Percentiles rank a stretch among this genome's conserved stretches.
phyloP scores from a whole-genome alignment of 2,888 invertebrate genomes.

The Himalopsyche tibetana region DNA sequence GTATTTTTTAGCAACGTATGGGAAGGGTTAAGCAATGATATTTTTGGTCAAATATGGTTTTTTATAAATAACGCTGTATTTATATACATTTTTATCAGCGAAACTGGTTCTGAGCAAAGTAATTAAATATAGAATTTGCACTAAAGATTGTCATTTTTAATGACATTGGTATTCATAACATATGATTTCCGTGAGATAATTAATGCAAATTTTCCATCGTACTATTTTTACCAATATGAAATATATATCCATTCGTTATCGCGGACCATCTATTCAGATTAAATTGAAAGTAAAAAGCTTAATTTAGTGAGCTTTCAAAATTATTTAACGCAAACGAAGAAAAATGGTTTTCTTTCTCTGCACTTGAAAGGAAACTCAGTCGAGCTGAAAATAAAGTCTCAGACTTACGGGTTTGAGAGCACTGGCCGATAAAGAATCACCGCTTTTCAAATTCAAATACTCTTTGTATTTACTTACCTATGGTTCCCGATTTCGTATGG shows the following conservation, averaged over 20 bases:
- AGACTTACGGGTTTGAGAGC: constrained; percentile 60
- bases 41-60: no score
- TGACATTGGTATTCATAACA: no score
- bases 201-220: no score
- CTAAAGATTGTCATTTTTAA: no score
- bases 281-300: background rate
- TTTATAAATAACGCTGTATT: no score
- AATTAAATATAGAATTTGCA: no score
- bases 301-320: constrained; percentile 48
- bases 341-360: constrained; percentile 53
- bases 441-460: constrained; percentile 1
- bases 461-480: background rate
- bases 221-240: no score
- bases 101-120: no score
- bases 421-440: constrained; percentile 60
- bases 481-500: background rate
- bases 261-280: background rate
- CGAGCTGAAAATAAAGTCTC: constrained; percentile 63
- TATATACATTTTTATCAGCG: no score
- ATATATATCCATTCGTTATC: background rate
- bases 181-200: no score
- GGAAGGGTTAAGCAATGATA: no score
- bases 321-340: constrained; percentile 54
- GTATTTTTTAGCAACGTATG: no score
- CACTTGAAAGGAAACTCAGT: constrained; percentile 55